A percentile compares a stretch with the other conserved stretches of the same genome.
Evolutionary conservation across 2,888 invertebrate species (phyloP).

Genomic region (Furcula furcula): DNA sequence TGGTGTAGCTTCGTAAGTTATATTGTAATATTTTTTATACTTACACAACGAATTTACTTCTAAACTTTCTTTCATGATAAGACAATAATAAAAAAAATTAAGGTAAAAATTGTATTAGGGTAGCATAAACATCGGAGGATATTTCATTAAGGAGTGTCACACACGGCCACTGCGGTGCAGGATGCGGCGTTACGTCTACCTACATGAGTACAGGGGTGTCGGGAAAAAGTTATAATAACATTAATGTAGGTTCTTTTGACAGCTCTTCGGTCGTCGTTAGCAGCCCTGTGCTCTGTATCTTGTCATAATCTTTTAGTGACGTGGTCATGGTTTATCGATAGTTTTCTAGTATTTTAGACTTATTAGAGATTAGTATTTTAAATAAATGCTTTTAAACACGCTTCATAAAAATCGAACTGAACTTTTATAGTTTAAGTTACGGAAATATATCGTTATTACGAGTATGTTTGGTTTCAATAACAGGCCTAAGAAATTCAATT

Average conservation of each 20-base stretch:
- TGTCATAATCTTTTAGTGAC: slow-evolving; percentile 76
- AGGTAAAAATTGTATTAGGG: not conserved
- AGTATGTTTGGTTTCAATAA: too few relatives aligned
- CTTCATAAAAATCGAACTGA: too few relatives aligned
- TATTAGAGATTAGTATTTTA: too few relatives aligned
- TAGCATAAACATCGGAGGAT: slow-evolving; percentile 12
- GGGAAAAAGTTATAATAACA: slow-evolving; percentile 80
- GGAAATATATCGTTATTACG: too few relatives aligned
- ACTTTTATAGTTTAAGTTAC: too few relatives aligned
- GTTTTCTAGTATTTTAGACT: slow-evolving; percentile 11
- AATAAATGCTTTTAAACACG: too few relatives aligned
- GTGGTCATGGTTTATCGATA: slow-evolving; percentile 30
- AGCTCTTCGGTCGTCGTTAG: slow-evolving; percentile 76
- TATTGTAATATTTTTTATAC: not conserved
- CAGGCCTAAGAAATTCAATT: too few relatives aligned
- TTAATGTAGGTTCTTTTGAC: slow-evolving; percentile 81
- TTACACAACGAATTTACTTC: too few relatives aligned
- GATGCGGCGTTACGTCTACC: slow-evolving; percentile 13
- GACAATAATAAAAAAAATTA: not conserved
- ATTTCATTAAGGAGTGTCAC: slow-evolving; percentile 14
- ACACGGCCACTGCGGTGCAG: slow-evolving; percentile 18
- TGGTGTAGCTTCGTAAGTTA: not conserved
- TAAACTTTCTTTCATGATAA: too few relatives aligned
- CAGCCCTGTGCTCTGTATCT: slow-evolving; percentile 77
- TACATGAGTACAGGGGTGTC: slow-evolving; percentile 45